Base-by-base conservation (phyloP, 2,888 invertebrate genomes). In the Clanis bilineata region DNA sequence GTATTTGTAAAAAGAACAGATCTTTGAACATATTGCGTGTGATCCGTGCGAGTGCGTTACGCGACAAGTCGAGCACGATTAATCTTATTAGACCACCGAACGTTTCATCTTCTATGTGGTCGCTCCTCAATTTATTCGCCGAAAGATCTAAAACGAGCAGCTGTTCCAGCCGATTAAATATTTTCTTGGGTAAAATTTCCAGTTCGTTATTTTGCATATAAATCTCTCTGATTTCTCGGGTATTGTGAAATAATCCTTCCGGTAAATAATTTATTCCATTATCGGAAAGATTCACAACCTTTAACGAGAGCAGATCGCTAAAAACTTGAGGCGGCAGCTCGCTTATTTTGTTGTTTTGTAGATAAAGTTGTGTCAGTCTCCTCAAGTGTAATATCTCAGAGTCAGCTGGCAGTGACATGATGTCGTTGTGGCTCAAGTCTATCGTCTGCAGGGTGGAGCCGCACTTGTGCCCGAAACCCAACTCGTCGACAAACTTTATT, bases 121-220 rank as follows among this genome's bases (percentile, higher is more conserved):
- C 96, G 85, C 96, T 96, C 73, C 95, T 96, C 83, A 98, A 93
- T 88, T 96, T 96, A 92, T 98, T 98, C 77, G 94, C 95, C 67
- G 96, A 96, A 79, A 98, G 93, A 92, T 98, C 97, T 77, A 98
- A 93, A 71, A 97, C 96, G 72, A 97, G 92, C 78, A 98, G 93
- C 88, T 97, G 96, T 83, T 97, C 96, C 76, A 98, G 91, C 58
- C 96, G 95, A 79, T 96, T 96, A 89, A 98, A 96, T 71, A 97
- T 93, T 64, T 96, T 96, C 76, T 95, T 95, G 63, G 97, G 96
- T 73, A 98, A 91, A 77, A 95, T 96, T 83, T 95, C 96, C 74
- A 98, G 92, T 73, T 96, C 96, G 88, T 98, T 98, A 91, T 96
- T 95, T 80, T 97, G 96, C 78, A 97, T 92, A 87, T 97, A 96